These are phyloP conservation scores for Galleria mellonella DNA, from an alignment of 1,140 invertebrate species.

Conservation along the genomic window DNA sequence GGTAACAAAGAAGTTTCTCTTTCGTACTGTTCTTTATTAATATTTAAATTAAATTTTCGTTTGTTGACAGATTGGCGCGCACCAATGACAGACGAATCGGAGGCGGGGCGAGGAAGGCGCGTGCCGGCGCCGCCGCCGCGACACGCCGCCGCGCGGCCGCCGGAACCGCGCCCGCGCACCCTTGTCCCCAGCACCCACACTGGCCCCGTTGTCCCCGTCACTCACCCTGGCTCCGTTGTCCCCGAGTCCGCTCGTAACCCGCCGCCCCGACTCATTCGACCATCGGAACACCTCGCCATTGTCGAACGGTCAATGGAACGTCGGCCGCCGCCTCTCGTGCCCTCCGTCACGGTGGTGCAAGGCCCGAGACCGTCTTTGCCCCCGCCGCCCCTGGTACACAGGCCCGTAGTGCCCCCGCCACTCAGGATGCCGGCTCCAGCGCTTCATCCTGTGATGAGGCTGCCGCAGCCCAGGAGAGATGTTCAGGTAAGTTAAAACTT, in stretches of 20 bases:
- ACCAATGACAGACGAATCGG: conserved; percentile 61
- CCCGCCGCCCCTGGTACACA: conserved; percentile 21
- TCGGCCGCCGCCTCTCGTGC: conserved; percentile 36
- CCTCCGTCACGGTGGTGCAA: conserved; percentile 40
- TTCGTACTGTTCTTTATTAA: too few species aligned
- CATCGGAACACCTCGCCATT: conserved; percentile 57
- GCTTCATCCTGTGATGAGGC: conserved; percentile 36
- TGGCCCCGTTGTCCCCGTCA: conserved; percentile 4
- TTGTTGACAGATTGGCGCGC: conserved; percentile 61
- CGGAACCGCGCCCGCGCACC: conserved; percentile 41
- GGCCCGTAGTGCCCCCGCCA: conserved; percentile 36
- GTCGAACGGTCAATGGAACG: conserved; percentile 45
- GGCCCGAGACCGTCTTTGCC: conserved; percentile 20
- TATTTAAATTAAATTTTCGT: background rate
- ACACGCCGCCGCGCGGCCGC: conserved; percentile 26
- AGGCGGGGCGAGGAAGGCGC: conserved; percentile 47
- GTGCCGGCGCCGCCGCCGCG: conserved; percentile 48
- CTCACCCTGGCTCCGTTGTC: background rate
- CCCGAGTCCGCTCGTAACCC: conserved; percentile 11
- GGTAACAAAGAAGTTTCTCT: too few species aligned
- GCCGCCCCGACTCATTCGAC: conserved; percentile 55
- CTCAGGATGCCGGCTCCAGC: conserved; percentile 44
- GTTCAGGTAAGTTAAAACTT: conserved; percentile 58
- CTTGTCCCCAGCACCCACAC: conserved; percentile 8
- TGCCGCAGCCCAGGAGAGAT: conserved; percentile 52